Conservation (phyloP, 2,888 invertebrate genomes). For the Lasioglossum malachurum region DNA sequence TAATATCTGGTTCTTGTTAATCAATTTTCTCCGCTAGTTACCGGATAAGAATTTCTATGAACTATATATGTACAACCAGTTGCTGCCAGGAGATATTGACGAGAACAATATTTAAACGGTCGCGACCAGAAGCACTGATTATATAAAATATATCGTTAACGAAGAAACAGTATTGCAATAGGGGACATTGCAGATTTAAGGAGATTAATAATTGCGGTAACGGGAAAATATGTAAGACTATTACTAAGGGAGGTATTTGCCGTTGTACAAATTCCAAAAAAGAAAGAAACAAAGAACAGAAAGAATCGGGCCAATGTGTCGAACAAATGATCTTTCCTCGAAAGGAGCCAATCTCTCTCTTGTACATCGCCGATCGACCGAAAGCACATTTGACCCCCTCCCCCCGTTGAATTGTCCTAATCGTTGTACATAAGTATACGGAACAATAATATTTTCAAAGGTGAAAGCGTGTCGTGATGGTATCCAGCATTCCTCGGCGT, state of each 20-base stretch:
- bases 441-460: background rate
- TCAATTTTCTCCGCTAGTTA: background rate
- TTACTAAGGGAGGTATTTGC: background rate
- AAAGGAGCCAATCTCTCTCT: background rate
- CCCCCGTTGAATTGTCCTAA: slow-evolving; percentile 14
- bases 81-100: background rate
- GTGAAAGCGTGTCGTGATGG: slow-evolving; percentile 22
- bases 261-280: background rate
- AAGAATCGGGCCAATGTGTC: background rate
- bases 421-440: slow-evolving; percentile 2
- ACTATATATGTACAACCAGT: background rate
- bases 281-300: background rate
- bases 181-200: background rate
- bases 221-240: background rate
- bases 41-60: slow-evolving; percentile 3
- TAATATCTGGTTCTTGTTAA: background rate
- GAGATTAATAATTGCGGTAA: slow-evolving; percentile 4
- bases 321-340: background rate
- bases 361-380: background rate
- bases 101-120: background rate
- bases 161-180: background rate
- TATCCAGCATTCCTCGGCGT: slow-evolving; percentile 65
- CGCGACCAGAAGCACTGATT: background rate
- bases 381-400: background rate
- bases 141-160: background rate